Conservation (phyloP, 2,113 vertebrate genomes). For the Trachemys scripta region DNA sequence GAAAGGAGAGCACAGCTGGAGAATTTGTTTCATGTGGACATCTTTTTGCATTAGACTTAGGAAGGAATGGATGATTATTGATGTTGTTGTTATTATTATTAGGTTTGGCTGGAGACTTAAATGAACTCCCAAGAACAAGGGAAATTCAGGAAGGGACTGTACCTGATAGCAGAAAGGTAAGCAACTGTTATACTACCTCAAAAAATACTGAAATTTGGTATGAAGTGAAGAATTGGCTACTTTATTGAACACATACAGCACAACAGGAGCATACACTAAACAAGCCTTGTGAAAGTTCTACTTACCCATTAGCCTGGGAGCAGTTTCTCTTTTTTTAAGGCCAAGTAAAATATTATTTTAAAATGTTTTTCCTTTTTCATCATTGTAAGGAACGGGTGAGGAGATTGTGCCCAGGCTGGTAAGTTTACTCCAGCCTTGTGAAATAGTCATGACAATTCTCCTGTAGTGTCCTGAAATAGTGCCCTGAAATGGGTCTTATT, state of each 20-base stretch:
- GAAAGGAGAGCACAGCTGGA: not conserved
- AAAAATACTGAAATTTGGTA: not conserved
- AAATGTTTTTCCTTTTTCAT: not conserved
- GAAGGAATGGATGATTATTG: not conserved
- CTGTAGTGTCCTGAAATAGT: not conserved
- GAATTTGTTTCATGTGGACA: not conserved
- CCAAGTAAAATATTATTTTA: not conserved
- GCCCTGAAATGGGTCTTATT: not conserved
- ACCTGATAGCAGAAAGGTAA: not conserved
- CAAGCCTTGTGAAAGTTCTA: not conserved
- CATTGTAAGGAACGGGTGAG: not conserved
- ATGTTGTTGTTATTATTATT: not conserved
- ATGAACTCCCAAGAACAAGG: not conserved
- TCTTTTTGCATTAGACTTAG: not conserved
- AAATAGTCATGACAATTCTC: not conserved
- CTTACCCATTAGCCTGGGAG: not conserved
- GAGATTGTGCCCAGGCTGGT: not conserved
- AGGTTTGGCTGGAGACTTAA: not conserved
- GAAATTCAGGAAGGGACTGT: not conserved
- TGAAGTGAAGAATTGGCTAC: not conserved
- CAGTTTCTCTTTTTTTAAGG: not conserved
- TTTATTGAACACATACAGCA: not conserved
- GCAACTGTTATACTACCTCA: not conserved
- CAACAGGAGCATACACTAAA: not conserved
- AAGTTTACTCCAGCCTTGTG: not conserved